Percentiles rank a stretch among this genome's conserved stretches.
These are phyloP conservation scores for Eidolon helvum DNA, from an alignment of 2,113 vertebrate genomes.

Conservation along the genomic window DNA sequence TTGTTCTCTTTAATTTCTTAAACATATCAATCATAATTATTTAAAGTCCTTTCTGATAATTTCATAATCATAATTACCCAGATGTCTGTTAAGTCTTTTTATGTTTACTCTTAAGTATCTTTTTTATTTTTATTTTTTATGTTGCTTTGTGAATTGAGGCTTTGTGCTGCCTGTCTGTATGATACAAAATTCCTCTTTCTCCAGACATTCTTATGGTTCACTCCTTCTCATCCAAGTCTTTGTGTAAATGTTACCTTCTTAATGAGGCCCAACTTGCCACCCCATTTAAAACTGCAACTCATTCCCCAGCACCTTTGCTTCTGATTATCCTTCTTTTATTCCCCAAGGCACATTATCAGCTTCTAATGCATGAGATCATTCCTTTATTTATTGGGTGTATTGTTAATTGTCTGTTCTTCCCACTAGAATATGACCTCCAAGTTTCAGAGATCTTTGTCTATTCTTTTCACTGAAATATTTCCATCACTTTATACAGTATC, in stretches of 20 bases:
- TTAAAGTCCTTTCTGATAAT: background rate
- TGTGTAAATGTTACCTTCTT: background rate
- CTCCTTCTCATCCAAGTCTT: background rate
- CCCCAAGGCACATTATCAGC: background rate
- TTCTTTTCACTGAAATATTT: background rate
- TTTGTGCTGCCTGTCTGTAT: background rate
- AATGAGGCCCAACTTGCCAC: background rate
- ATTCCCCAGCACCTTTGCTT: background rate
- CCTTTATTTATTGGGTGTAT: background rate
- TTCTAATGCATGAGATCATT: background rate
- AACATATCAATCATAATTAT: background rate
- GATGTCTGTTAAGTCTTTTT: background rate
- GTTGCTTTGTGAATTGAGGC: background rate
- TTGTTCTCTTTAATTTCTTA: background rate
- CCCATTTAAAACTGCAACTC: background rate
- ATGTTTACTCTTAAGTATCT: background rate
- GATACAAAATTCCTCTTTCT: background rate
- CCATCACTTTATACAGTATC: background rate
- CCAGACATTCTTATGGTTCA: background rate
- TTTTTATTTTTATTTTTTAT: background rate
- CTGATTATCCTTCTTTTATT: background rate
- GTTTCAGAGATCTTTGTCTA: background rate
- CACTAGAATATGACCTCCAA: background rate
- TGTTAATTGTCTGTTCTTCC: background rate
- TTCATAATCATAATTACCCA: background rate